A percentile compares a stretch with the other conserved stretches of the same genome.
These are phyloP conservation scores for Brachyopa scutellaris DNA, from an alignment of 2,888 invertebrate genomes.

Conservation along the genomic window DNA sequence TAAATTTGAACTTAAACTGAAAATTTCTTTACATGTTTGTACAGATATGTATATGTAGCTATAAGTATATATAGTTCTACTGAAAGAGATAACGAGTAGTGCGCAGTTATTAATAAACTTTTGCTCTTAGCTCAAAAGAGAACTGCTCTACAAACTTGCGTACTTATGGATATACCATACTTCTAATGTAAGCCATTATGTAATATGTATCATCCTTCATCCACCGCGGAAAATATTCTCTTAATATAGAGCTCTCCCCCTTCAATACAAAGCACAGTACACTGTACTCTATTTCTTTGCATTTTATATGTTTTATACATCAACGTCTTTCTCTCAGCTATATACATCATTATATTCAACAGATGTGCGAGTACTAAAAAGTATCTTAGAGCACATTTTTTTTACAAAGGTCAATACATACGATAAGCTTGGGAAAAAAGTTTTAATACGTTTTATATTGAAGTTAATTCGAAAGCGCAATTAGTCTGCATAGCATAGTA, in stretches of 20 bases:
- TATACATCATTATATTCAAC: conserved; percentile 53
- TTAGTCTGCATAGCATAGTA: conserved; percentile 19
- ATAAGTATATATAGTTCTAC: too few relatives aligned
- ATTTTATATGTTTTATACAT: conserved; percentile 19
- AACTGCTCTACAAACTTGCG: not conserved
- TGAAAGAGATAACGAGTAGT: conserved; percentile 2
- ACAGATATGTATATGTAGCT: too few relatives aligned
- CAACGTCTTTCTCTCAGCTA: conserved; percentile 3
- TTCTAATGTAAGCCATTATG: conserved; percentile 19
- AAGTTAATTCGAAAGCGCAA: conserved; percentile 38
- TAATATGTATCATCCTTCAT: too few relatives aligned
- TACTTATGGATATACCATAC: not conserved
- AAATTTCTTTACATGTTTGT: conserved; percentile 1
- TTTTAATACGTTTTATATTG: not conserved
- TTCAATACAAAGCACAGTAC: not conserved
- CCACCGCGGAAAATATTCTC: conserved; percentile 1
- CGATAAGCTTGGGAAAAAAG: not conserved
- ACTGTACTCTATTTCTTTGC: not conserved
- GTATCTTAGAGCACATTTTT: not conserved
- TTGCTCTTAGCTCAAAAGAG: conserved; percentile 23
- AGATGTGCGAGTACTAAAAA: conserved; percentile 58
- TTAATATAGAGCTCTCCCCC: not conserved
- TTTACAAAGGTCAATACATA: conserved; percentile 36
- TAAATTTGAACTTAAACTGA: not conserved
- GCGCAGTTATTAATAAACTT: conserved; percentile 19